Evolutionary conservation across 2,888 invertebrate genomes (phyloP).

Genomic region (Xanthia togata): DNA sequence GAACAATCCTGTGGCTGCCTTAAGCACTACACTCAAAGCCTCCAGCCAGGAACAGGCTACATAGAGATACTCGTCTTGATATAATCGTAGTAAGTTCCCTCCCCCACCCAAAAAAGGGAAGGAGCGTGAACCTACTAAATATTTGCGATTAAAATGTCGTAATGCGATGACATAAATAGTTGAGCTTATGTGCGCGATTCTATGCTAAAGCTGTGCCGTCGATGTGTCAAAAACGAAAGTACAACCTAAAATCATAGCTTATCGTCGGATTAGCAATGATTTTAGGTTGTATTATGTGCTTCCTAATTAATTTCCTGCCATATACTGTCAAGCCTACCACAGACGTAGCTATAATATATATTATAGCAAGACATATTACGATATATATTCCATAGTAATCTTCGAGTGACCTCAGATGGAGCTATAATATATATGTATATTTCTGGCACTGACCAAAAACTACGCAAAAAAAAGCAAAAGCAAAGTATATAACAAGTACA

Average conservation of each 20-base stretch:
- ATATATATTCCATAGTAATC: too few species aligned
- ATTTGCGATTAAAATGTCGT: constrained; percentile 24
- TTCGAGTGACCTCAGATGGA: too few species aligned
- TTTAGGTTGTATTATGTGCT: not conserved
- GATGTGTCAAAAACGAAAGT: not conserved
- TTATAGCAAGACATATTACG: too few species aligned
- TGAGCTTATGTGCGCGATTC: not conserved
- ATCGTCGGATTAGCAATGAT: not conserved
- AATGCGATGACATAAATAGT: constrained; percentile 22
- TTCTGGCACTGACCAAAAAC: too few species aligned
- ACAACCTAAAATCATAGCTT: not conserved
- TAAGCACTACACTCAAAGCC: too few species aligned
- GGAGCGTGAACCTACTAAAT: constrained; percentile 22
- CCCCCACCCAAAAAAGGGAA: not conserved
- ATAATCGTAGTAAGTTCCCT: not conserved
- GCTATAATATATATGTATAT: too few species aligned
- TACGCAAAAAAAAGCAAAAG: too few species aligned
- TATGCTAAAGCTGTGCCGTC: constrained; percentile 6
- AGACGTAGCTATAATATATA: too few species aligned
- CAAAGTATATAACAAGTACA: too few species aligned
- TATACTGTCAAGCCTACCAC: not conserved
- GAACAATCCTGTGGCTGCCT: too few species aligned
- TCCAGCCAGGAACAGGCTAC: too few species aligned
- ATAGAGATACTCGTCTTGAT: not conserved
- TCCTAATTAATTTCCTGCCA: not conserved